These are phyloP conservation scores for Rhyacophila brunnea DNA, from an alignment of 1,140 invertebrate genomes.

Conservation along the genomic window DNA sequence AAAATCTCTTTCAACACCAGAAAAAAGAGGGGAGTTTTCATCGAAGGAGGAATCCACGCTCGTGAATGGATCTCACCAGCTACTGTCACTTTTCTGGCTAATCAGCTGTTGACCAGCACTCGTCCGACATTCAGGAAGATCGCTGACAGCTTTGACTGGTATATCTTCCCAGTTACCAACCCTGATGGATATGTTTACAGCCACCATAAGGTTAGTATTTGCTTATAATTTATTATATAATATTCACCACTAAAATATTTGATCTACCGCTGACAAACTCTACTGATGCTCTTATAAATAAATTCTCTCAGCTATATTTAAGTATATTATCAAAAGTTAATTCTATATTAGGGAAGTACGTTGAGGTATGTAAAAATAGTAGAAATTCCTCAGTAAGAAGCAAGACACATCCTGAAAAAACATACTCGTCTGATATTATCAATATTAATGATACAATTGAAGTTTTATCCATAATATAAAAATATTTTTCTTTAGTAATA, in stretches of 20 bases:
- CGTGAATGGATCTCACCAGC: slow-evolving; percentile 74
- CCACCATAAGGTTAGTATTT: slow-evolving; percentile 51
- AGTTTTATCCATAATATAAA: no score
- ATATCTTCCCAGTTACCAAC: slow-evolving; percentile 65
- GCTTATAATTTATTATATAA: slow-evolving; percentile 36
- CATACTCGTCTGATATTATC: no score
- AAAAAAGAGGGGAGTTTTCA: slow-evolving; percentile 46
- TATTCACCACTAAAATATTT: no score
- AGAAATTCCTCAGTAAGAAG: no score
- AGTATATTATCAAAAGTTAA: no score
- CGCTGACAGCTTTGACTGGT: slow-evolving; percentile 64
- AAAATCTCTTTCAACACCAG: slow-evolving; percentile 58
- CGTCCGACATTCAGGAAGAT: slow-evolving; percentile 47
- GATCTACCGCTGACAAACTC: no score
- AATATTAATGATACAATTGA: no score
- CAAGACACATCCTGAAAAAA: no score
- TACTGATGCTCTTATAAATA: no score
- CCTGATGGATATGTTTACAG: slow-evolving; percentile 75
- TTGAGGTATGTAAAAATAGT: no score
- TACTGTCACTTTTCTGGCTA: slow-evolving; percentile 60
- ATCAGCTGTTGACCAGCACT: slow-evolving; percentile 56
- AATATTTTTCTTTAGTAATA: no score
- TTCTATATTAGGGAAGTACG: no score
- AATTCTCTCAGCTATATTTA: background rate
- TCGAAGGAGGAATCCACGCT: slow-evolving; percentile 57